Percentiles rank a stretch among this genome's conserved stretches.
These are phyloP conservation scores for Tromatobia lineatoria DNA, from an alignment of 2,888 invertebrate genomes.

Conservation along the genomic window DNA sequence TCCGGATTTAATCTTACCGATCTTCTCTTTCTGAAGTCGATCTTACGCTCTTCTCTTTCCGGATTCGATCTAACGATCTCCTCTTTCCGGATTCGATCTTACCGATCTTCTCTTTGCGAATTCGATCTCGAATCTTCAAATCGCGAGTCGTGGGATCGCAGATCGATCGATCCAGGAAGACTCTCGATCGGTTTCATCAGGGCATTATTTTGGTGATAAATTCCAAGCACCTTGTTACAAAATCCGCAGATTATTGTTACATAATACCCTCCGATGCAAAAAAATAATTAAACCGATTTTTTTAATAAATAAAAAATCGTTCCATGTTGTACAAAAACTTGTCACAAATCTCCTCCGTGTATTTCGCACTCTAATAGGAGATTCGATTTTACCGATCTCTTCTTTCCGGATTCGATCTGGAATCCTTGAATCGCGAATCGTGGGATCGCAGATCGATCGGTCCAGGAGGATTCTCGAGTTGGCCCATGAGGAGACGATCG, in stretches of 20 bases:
- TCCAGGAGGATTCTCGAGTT: not conserved
- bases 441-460: slow-evolving; percentile 7
- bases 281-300: too few relatives aligned
- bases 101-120: not conserved
- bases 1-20: too few relatives aligned
- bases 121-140: not conserved
- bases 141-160: slow-evolving; percentile 9
- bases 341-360: not conserved
- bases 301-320: too few relatives aligned
- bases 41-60: too few relatives aligned
- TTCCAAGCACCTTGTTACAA: too few relatives aligned
- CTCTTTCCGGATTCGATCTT: too few relatives aligned
- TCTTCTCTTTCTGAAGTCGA: too few relatives aligned
- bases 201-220: too few relatives aligned
- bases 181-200: not conserved
- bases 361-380: slow-evolving; percentile 10
- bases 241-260: too few relatives aligned
- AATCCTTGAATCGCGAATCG: not conserved
- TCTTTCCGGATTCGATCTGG: not conserved
- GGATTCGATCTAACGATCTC: too few relatives aligned
- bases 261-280: too few relatives aligned
- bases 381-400: not conserved
- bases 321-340: too few relatives aligned
- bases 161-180: not conserved
- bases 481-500: slow-evolving; percentile 46